Percentiles rank a stretch among this genome's conserved stretches.
Evolutionary conservation across 2,888 invertebrate genomes (phyloP).

Genomic region (Plebejus melissa): DNA sequence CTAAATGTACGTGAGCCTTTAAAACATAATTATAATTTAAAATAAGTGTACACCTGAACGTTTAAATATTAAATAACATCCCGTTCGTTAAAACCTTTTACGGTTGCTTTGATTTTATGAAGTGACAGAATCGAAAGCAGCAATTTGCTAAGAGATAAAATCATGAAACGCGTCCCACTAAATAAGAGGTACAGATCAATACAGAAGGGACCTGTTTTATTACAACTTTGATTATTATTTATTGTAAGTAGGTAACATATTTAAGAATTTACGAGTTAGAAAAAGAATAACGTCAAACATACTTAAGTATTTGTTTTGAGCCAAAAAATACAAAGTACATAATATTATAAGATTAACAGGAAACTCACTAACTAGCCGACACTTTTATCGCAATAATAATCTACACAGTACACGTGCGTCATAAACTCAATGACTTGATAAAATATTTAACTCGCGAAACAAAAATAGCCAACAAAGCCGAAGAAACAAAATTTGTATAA

Average conservation of each 20-base stretch:
- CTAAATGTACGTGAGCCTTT: too few species aligned
- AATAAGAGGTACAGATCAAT: not conserved
- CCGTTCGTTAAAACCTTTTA: constrained; percentile 33
- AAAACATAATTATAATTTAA: not conserved
- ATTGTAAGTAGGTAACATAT: not conserved
- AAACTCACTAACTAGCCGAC: not conserved
- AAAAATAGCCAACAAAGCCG: not conserved
- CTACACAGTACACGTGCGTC: not conserved
- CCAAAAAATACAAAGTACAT: not conserved
- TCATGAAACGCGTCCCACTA: constrained; percentile 38
- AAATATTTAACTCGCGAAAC: not conserved
- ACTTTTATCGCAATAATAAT: not conserved
- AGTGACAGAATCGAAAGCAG: constrained; percentile 55
- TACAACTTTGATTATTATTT: not conserved
- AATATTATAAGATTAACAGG: not conserved
- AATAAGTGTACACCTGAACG: not conserved
- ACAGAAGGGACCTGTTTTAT: constrained; percentile 15
- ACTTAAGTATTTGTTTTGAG: not conserved
- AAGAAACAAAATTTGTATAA: not conserved
- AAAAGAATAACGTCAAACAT: too few species aligned
- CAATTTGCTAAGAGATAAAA: constrained; percentile 59
- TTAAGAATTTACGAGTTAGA: too few species aligned
- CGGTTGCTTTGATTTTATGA: constrained; percentile 47
- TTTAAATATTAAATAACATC: not conserved
- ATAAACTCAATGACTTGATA: not conserved